Evolutionary conservation across 2,113 vertebrate genomes (phyloP), one percentile per base, ranked within the genome.

Genomic region (Centropus unirufus): DNA sequence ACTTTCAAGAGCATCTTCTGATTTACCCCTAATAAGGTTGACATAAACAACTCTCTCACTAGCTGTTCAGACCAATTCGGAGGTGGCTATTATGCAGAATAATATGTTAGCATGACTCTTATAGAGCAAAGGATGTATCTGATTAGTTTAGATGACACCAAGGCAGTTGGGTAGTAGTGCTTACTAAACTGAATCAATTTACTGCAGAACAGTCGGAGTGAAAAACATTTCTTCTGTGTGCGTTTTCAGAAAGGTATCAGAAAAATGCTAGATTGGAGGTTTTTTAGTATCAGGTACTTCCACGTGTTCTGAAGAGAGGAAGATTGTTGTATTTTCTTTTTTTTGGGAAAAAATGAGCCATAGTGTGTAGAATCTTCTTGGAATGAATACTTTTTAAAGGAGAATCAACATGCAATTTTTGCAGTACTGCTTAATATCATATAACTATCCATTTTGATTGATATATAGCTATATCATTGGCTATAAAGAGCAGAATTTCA

Each of bases 331-430:
- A 49, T 42, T 63, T 44, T 29, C 8, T 12, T 54, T 64, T 64
- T 22, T 7, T 2, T n/a, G 17, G 22, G 5, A 0, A 14, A 21
- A 21, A 10, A 44, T 59, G 29, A 19, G 11, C 6, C 15, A 11
- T 3, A 6, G 14, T 18, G 2, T 68, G 8, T 27, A 30, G 55
- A 8, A 76, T 47, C 27, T 29, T 64, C 21, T 2, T 59, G 62
- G 62, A 80, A 62, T 2, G 73, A 80, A 83, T 36, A 61, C 11
- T 15, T 59, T 73, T 83, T 73, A 5, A 54, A 49, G n/a, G 11
- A 26, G 32, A 74, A 58, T 51, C 17, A 42, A 17, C 12, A 7
- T 44, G 32, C 5, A 46, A n/a, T 40, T 67, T 4, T 62, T 82
- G 61, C 21, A 72, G 47, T 42, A 62, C 12, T 30, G 8, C 21